These are phyloP conservation scores for Nothobranchius kuhntae DNA, from an alignment of 2,113 vertebrate genomes.

Conservation along the genomic window DNA sequence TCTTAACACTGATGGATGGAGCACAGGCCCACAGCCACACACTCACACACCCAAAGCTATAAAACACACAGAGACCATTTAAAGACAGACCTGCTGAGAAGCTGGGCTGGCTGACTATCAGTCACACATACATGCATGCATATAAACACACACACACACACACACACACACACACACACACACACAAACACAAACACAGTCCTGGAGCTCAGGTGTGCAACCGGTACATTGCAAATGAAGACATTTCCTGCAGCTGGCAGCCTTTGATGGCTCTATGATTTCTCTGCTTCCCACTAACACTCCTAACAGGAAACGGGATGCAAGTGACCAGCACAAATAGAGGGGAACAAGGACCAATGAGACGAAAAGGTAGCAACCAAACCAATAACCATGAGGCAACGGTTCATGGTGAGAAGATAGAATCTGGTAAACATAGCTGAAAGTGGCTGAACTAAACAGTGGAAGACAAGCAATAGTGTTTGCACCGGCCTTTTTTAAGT, in stretches of 20 bases:
- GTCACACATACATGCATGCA: constrained; percentile 70
- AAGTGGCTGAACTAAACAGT: not conserved
- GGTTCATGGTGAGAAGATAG: not conserved
- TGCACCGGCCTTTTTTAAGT: too few relatives aligned
- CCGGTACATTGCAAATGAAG: constrained; percentile 68
- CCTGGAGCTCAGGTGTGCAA: constrained; percentile 74
- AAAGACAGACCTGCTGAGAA: constrained; percentile 92
- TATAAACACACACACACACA: constrained; percentile 15
- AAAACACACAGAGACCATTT: constrained; percentile 96
- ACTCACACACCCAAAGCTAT: constrained; percentile 86
- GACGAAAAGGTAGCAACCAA: constrained; percentile 3
- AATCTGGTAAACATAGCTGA: not conserved
- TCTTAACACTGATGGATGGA: constrained; percentile 92
- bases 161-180: constrained; percentile 23
- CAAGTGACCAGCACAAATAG: constrained; percentile 41
- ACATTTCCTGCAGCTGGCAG: constrained; percentile 72
- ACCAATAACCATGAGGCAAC: not conserved
- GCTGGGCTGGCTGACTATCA: constrained; percentile 82
- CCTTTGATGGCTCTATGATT: constrained; percentile 77
- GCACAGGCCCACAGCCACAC: constrained; percentile 74
- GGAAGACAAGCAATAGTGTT: too few relatives aligned
- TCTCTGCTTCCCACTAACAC: constrained; percentile 54
- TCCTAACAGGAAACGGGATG: constrained; percentile 53
- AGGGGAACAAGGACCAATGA: constrained; percentile 16
- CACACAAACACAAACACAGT: constrained; percentile 31